Conservation (phyloP, 2,888 invertebrate genomes). For the Cenopis cana region DNA sequence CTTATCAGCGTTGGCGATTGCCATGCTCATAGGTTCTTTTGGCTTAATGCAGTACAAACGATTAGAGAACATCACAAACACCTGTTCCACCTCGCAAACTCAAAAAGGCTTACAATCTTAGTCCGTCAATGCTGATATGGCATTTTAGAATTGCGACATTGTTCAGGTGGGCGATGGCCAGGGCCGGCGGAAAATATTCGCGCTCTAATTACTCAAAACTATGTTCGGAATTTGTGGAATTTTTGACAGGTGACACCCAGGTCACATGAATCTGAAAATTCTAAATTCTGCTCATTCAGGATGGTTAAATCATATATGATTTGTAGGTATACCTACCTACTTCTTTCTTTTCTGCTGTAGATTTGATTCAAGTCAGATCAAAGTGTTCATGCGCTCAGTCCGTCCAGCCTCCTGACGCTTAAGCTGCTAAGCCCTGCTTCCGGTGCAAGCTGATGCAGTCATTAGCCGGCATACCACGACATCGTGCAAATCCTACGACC, state of each 20-base stretch:
- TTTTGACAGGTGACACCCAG: slow-evolving; percentile 1
- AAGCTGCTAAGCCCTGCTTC: slow-evolving; percentile 60
- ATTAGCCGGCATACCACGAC: slow-evolving; percentile 73
- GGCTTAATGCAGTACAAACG: slow-evolving; percentile 44
- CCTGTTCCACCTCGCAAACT: slow-evolving; percentile 58
- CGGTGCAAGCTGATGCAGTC: slow-evolving; percentile 72
- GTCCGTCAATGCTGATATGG: background rate
- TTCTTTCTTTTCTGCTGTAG: background rate
- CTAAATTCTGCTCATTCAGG: background rate
- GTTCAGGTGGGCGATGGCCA: slow-evolving; percentile 72
- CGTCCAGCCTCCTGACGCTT: slow-evolving; percentile 27
- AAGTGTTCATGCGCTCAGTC: slow-evolving; percentile 3
- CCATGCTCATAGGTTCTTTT: slow-evolving; percentile 19
- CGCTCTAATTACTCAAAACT: slow-evolving; percentile 32
- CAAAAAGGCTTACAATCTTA: slow-evolving; percentile 9
- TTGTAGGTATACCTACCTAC: background rate
- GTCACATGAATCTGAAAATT: background rate
- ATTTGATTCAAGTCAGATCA: slow-evolving; percentile 6
- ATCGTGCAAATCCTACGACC: slow-evolving; percentile 83
- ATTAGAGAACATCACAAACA: slow-evolving; percentile 68
- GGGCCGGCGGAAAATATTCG: slow-evolving; percentile 59
- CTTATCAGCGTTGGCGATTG: background rate
- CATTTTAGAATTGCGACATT: slow-evolving; percentile 7
- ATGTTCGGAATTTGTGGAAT: slow-evolving; percentile 1
- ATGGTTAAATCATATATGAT: background rate